Base-by-base conservation (phyloP, 1,140 invertebrate species). In the Micrasema minimum region DNA sequence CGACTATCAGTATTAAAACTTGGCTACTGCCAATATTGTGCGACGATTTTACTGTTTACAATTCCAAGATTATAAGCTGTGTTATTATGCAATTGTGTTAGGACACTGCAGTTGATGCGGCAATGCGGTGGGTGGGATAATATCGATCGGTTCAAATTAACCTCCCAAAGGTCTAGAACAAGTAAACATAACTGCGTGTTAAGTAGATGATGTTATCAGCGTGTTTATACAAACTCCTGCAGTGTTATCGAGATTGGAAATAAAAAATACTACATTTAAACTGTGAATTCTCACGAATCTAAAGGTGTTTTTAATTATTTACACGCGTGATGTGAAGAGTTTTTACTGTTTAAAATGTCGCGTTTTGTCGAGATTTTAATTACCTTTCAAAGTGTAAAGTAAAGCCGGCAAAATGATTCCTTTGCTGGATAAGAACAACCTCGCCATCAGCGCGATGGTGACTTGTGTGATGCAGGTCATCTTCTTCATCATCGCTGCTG, bases 361-460 rank as follows among this genome's bases (percentile, higher is more conserved):
- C 16, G 11, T 46, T 7, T 46, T n/a, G n/a, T 1, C 6, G 16
- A 46, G 14, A 14, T 46, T 6, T 46, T 7, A 6, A 16, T 46
- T 5, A 5, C 6, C 2, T 46, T n/a, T 46, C 43, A 46, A 46
- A 46, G 26, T 31, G 26, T 31, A 31, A 31, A 31, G 26, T 31
- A 31, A 31, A 31, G 12, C 23, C 20, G 10, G 16, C 51, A 78
- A 76, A 50, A 84, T 82, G 78, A 82, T 86, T 81, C 87, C 93
- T 88, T 91, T 95, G 64, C 86, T 94, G 74, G 94, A 96, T 82
- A 89, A 90, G 71, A 91, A 95, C 83, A 93, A 97, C 80, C 89
- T 95, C 77, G 92, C 91, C 48, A 90, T 96, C 53, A 94, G 93
- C 85, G 93, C 93, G 12, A 93, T 96, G 77, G 92, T 96, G 7